phyloP scores from a whole-genome alignment of 2,797 vertebrate species.

The Pangasius sanitwongsei region DNA sequence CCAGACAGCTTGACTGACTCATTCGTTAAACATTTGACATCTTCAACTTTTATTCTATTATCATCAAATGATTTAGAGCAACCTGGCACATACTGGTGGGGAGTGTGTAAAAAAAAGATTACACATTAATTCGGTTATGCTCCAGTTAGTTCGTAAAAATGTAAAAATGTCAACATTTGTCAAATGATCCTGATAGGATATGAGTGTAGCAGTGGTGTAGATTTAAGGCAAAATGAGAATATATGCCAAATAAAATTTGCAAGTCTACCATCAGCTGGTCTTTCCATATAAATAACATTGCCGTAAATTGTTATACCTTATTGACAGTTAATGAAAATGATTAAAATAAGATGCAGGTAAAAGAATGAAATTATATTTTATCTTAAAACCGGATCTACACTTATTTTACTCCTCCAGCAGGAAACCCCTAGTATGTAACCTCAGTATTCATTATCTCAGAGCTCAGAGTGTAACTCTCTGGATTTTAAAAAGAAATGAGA shows the following conservation, averaged over 20 bases:
- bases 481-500: neutral
- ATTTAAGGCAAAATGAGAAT: neutral
- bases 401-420: neutral
- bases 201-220: neutral
- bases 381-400: neutral
- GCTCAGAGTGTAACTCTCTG: neutral
- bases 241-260: neutral
- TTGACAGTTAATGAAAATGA: neutral
- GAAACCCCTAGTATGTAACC: neutral
- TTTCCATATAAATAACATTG: neutral
- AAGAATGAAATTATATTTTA: neutral
- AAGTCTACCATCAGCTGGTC: too few relatives aligned
- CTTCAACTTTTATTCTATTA: neutral
- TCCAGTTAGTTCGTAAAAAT: slow-evolving; percentile 6
- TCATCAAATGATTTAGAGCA: neutral
- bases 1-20: too few relatives aligned
- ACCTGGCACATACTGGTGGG: neutral
- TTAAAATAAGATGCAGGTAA: neutral
- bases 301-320: neutral
- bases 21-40: neutral
- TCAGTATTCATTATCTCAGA: neutral
- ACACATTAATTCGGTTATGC: neutral
- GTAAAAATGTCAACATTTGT: neutral
- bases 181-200: too few relatives aligned
- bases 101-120: neutral